Conservation (phyloP, 2,888 invertebrate genomes). For the Campopleginae sp. region DNA sequence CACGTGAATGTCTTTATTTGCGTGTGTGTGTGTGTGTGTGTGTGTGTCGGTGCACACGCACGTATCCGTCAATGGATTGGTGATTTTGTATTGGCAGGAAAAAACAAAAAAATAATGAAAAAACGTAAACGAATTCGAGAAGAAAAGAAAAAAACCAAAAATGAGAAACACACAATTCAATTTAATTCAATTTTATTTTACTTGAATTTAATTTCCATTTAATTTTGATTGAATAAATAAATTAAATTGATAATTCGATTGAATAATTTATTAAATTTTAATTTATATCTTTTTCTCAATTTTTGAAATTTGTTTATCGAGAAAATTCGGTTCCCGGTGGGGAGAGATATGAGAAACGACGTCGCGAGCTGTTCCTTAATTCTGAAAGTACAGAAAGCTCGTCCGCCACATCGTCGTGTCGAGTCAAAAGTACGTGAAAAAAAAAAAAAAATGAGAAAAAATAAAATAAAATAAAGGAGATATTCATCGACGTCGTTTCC, state of each 20-base stretch:
- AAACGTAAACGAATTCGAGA: background rate
- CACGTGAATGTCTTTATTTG: background rate
- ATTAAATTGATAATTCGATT: too few relatives aligned
- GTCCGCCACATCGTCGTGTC: constrained; percentile 29
- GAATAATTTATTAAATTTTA: too few relatives aligned
- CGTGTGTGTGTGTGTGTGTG: background rate
- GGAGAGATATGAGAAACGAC: background rate
- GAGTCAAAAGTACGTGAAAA: constrained; percentile 38
- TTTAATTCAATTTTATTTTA: too few relatives aligned
- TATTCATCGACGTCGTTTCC: constrained; percentile 67
- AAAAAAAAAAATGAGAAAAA: constrained; percentile 31
- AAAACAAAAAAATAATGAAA: background rate
- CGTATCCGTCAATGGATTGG: background rate
- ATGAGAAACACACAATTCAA: too few relatives aligned
- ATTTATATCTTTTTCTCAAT: too few relatives aligned
- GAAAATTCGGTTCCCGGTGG: background rate
- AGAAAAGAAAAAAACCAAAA: too few relatives aligned
- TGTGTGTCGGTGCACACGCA: background rate
- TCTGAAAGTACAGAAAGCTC: constrained; percentile 72
- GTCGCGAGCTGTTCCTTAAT: constrained; percentile 42
- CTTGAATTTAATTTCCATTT: too few relatives aligned
- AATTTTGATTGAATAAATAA: too few relatives aligned
- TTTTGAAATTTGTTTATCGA: background rate
- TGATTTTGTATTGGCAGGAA: constrained; percentile 12
- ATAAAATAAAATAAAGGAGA: constrained; percentile 45